Conservation (phyloP, 2,888 invertebrate genomes). For the Ganaspis brasiliensis region DNA sequence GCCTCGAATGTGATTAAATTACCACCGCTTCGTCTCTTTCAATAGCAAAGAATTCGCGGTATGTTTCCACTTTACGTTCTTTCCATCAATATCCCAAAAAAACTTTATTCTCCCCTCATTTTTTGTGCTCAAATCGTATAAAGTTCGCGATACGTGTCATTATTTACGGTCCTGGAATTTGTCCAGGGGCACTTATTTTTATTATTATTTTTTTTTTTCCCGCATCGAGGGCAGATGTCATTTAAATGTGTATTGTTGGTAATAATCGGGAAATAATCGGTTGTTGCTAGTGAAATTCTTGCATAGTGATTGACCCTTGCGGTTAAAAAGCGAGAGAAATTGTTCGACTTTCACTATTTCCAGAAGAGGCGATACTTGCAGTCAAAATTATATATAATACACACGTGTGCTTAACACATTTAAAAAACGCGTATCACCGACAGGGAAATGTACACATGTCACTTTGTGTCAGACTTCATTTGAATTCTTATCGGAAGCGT, state of each 20-base stretch:
- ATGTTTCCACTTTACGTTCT: neutral
- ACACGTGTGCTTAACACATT: constrained; percentile 3
- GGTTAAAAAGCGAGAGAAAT: constrained; percentile 40
- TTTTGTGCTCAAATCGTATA: neutral
- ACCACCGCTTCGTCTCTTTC: neutral
- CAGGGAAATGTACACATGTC: constrained; percentile 14
- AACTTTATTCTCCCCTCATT: neutral
- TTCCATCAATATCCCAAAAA: neutral
- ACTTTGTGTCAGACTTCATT: neutral
- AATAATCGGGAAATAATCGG: neutral
- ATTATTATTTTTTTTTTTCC: constrained; percentile 2
- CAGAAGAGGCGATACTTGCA: constrained; percentile 38
- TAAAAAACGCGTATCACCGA: neutral
- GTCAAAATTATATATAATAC: constrained; percentile 33
- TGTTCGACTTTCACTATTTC: constrained; percentile 38
- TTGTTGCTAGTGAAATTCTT: constrained; percentile 1
- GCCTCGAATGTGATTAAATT: constrained; percentile 28
- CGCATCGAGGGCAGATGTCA: neutral
- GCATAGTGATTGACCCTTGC: constrained; percentile 7
- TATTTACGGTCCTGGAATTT: constrained; percentile 31
- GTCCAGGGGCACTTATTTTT: neutral
- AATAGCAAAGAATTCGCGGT: neutral
- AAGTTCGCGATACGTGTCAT: neutral
- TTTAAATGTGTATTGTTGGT: neutral
- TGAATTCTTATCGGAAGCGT: constrained; percentile 3